Percentiles rank a stretch among this genome's conserved stretches.
phyloP scores from a whole-genome alignment of 2,797 vertebrate species.

The Pempheris klunzingeri region DNA sequence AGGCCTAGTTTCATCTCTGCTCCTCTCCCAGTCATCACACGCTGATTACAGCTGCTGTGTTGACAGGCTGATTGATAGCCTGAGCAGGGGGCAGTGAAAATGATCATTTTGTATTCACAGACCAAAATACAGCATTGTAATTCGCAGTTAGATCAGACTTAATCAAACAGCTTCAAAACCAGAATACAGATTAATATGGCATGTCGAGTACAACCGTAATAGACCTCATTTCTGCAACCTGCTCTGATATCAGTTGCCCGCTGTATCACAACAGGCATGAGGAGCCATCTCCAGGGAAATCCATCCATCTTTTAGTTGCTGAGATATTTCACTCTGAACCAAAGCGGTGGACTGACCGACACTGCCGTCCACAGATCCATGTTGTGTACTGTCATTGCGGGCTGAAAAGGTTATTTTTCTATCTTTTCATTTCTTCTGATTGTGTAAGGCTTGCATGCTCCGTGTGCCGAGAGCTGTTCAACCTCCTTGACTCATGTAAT shows the following conservation, averaged over 20 bases:
- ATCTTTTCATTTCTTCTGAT: neutral
- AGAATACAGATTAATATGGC: slow-evolving; percentile 69
- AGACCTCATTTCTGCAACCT: slow-evolving; percentile 50
- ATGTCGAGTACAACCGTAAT: slow-evolving; percentile 63
- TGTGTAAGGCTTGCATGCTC: slow-evolving; percentile 15
- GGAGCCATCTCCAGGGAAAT: slow-evolving; percentile 20
- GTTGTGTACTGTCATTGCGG: neutral
- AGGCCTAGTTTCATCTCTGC: slow-evolving; percentile 38
- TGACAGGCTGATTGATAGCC: slow-evolving; percentile 74
- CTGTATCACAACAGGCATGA: slow-evolving; percentile 35
- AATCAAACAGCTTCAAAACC: slow-evolving; percentile 70
- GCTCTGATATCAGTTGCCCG: slow-evolving; percentile 35
- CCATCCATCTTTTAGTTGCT: neutral
- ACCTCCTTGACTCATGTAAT: slow-evolving; percentile 11
- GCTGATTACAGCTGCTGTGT: slow-evolving; percentile 58
- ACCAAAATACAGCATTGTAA: slow-evolving; percentile 63
- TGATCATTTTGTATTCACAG: slow-evolving; percentile 66
- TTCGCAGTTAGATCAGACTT: slow-evolving; percentile 71
- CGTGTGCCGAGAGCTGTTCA: slow-evolving; percentile 8
- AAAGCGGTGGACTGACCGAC: neutral
- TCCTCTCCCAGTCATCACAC: slow-evolving; percentile 61
- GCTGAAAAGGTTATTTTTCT: neutral
- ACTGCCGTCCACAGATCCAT: neutral
- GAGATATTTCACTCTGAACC: slow-evolving; percentile 3
- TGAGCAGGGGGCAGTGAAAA: slow-evolving; percentile 62